Evolutionary conservation across 2,888 invertebrate genomes (phyloP).

Genomic region (Sycophila texana): DNA sequence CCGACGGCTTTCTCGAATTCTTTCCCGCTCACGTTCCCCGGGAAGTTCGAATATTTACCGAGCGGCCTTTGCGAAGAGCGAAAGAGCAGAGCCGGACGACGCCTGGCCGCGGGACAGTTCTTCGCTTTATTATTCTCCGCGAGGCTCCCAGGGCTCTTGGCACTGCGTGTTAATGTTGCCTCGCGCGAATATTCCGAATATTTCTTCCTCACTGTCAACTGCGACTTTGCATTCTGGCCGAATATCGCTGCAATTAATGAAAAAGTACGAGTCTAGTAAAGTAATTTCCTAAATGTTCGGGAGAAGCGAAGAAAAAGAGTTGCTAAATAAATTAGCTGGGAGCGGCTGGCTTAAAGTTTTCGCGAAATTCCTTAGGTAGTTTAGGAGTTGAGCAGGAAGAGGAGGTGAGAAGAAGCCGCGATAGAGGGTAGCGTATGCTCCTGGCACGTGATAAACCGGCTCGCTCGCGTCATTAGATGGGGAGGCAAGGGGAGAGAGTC

Average conservation of each 20-base stretch:
- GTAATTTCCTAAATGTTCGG: neutral
- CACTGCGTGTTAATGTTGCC: slow-evolving; percentile 12
- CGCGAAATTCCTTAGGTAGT: slow-evolving; percentile 45
- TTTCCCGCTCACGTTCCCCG: slow-evolving; percentile 50
- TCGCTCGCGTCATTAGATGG: slow-evolving; percentile 62
- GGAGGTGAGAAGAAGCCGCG: neutral
- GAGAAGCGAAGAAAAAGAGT: too few species aligned
- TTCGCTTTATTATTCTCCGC: slow-evolving; percentile 48
- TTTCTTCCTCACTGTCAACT: neutral
- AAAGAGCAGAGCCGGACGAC: slow-evolving; percentile 4
- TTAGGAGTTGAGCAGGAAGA: slow-evolving; percentile 20
- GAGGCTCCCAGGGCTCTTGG: neutral
- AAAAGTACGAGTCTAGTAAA: too few species aligned
- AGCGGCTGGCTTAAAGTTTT: slow-evolving; percentile 11
- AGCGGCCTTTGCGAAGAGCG: neutral
- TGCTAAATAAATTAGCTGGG: neutral
- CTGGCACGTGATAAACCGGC: slow-evolving; percentile 63
- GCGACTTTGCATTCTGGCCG: neutral
- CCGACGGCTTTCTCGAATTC: slow-evolving; percentile 54
- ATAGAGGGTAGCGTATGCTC: slow-evolving; percentile 49
- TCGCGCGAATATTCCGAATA: slow-evolving; percentile 46
- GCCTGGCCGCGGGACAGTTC: slow-evolving; percentile 34
- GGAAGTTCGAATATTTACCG: slow-evolving; percentile 59
- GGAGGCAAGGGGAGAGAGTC: slow-evolving; percentile 13
- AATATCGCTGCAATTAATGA: too few species aligned